A percentile compares a stretch with the other conserved stretches of the same genome.
Conservation (phyloP, 30 jellyfish, hydroid and myxozoan genomes). For the Pelagia noctiluca region DNA sequence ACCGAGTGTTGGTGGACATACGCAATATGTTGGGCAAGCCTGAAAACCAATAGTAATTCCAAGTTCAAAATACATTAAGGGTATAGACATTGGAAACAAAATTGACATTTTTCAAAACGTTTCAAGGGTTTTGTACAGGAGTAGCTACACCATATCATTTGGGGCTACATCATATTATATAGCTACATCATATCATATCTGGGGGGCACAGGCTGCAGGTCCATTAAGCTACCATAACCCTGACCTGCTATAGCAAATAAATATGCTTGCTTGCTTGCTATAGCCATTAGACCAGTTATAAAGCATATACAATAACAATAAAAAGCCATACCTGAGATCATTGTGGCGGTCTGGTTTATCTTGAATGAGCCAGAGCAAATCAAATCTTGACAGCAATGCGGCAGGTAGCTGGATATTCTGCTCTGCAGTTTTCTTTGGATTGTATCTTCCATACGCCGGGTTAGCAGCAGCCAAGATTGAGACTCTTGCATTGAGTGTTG, state of each 20-base stretch:
- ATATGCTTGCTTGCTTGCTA: too few relatives aligned
- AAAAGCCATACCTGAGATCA: constrained; percentile 84
- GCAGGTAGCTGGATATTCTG: constrained; percentile 99
- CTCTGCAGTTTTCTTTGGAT: constrained; percentile 97
- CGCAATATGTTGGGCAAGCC: constrained; percentile 97
- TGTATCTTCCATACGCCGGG: constrained; percentile 99
- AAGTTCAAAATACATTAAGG: too few relatives aligned
- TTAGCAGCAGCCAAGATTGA: constrained; percentile 99
- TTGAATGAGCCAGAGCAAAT: constrained; percentile 96
- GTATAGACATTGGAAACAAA: too few relatives aligned
- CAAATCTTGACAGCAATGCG: constrained; percentile 97
- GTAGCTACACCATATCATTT: too few relatives aligned
- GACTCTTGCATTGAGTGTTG: constrained; percentile 99
- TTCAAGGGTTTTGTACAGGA: too few relatives aligned
- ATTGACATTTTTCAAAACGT: neutral
- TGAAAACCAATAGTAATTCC: neutral
- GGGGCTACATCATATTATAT: too few relatives aligned
- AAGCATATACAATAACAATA: too few relatives aligned
- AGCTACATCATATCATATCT: too few relatives aligned
- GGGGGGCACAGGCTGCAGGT: too few relatives aligned
- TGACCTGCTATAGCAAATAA: too few relatives aligned
- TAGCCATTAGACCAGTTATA: too few relatives aligned
- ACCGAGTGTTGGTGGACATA: constrained; percentile 95
- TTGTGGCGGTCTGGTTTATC: constrained; percentile 97
- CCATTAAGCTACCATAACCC: too few relatives aligned